Conservation (phyloP, 2,797 vertebrate species). For the Siniperca undulata region DNA sequence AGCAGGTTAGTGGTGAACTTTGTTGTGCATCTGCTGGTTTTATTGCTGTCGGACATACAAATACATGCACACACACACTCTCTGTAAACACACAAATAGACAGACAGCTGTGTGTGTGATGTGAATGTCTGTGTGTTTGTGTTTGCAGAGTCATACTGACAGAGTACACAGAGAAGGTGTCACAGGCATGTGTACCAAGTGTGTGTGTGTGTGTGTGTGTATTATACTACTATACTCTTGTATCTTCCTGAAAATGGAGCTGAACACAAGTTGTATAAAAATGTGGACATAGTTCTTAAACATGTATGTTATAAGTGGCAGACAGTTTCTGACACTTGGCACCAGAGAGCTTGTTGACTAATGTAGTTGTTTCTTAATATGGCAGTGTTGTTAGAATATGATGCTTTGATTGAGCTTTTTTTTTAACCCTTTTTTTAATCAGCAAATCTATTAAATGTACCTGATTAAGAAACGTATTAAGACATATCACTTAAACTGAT, state of each 20-base stretch:
- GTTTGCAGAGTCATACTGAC: slow-evolving; percentile 22
- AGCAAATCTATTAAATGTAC: not conserved
- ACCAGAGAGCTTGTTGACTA: not conserved
- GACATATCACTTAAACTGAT: no score
- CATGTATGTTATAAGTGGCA: not conserved
- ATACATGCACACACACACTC: not conserved
- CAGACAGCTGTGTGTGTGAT: not conserved
- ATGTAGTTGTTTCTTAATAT: not conserved
- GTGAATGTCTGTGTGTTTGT: not conserved
- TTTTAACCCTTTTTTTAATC: no score
- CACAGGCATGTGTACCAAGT: slow-evolving; percentile 1
- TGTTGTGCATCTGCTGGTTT: not conserved
- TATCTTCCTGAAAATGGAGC: not conserved
- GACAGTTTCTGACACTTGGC: not conserved
- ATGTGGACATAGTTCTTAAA: not conserved
- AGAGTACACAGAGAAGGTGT: slow-evolving; percentile 18
- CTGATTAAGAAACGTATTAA: no score
- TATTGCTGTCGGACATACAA: not conserved
- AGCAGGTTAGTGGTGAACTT: not conserved
- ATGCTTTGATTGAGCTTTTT: not conserved
- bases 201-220: not conserved
- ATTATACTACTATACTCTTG: not conserved
- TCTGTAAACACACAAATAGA: slow-evolving; percentile 5
- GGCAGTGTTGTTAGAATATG: not conserved
- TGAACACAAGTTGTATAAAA: not conserved